These are phyloP conservation scores for Brachionus plicatilis DNA, from an alignment of 1,140 invertebrate genomes.

Conservation along the genomic window DNA sequence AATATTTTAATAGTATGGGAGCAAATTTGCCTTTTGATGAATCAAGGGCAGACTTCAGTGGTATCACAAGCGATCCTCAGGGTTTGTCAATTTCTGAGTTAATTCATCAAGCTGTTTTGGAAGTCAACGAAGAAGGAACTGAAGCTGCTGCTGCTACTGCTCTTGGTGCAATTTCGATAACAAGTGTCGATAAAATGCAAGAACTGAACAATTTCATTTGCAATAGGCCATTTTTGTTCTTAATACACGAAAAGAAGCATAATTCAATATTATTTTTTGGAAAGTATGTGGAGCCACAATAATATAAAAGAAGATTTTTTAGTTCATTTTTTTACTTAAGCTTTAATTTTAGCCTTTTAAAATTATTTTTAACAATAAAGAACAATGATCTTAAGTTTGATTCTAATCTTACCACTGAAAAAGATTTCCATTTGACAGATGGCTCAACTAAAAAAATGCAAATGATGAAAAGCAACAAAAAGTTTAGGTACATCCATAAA, in stretches of 20 bases:
- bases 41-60: slow-evolving; percentile 41
- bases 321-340: neutral
- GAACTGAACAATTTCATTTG: slow-evolving; percentile 24
- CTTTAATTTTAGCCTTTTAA: neutral
- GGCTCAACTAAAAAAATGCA: slow-evolving; percentile 45
- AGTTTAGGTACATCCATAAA: slow-evolving; percentile 63
- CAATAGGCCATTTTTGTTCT: slow-evolving; percentile 26
- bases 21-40: slow-evolving; percentile 11
- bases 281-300: neutral
- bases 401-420: slow-evolving; percentile 56
- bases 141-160: slow-evolving; percentile 55
- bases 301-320: neutral
- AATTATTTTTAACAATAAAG: neutral
- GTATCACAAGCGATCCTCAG: slow-evolving; percentile 43
- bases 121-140: slow-evolving; percentile 59
- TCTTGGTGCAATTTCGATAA: slow-evolving; percentile 44
- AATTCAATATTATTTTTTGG: neutral
- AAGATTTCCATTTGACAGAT: slow-evolving; percentile 45
- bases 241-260: slow-evolving; percentile 25
- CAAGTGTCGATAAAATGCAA: neutral
- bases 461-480: slow-evolving; percentile 62
- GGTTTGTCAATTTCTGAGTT: slow-evolving; percentile 47
- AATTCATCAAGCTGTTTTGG: slow-evolving; percentile 59
- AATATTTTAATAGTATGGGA: slow-evolving; percentile 2
- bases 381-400: slow-evolving; percentile 65